Conservation (phyloP, 2,113 vertebrate genomes). For the Ariopsis seemanni region DNA sequence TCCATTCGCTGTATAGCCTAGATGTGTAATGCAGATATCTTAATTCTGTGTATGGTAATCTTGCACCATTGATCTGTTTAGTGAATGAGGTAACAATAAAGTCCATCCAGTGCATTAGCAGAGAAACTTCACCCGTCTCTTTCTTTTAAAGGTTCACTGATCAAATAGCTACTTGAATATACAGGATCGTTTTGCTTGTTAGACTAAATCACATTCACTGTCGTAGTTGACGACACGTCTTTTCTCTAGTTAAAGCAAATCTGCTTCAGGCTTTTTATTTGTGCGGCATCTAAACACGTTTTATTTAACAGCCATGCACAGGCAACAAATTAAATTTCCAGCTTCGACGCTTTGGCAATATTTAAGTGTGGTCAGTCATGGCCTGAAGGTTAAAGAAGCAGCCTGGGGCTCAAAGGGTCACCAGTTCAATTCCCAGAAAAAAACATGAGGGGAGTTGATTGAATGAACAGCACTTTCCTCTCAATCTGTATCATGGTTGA, state of each 20-base stretch:
- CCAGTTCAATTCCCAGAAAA: too few relatives aligned
- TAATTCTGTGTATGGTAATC: conserved; percentile 97
- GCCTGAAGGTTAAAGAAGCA: too few relatives aligned
- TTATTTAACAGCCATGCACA: not conserved
- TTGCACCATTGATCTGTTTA: conserved; percentile 94
- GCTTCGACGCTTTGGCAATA: not conserved
- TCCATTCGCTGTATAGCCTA: conserved; percentile 99
- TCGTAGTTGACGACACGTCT: not conserved
- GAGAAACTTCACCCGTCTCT: conserved; percentile 53
- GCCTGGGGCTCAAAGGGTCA: too few relatives aligned
- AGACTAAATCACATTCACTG: not conserved
- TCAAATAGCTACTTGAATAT: not conserved
- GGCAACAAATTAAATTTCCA: not conserved
- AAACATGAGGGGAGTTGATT: too few relatives aligned
- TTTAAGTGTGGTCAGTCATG: too few relatives aligned
- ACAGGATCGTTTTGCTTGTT: not conserved
- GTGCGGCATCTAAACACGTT: not conserved
- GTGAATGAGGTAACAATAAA: conserved; percentile 98
- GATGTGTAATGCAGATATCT: conserved; percentile 95
- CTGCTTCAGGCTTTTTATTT: not conserved
- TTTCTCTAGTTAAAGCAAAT: not conserved
- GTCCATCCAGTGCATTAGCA: conserved; percentile 86
- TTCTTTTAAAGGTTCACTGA: conserved; percentile 16
- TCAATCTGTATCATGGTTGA: too few relatives aligned
- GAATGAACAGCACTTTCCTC: too few relatives aligned